Evolutionary conservation across 2,113 vertebrate genomes (phyloP).

Genomic region (Chaenogobius annularis): DNA sequence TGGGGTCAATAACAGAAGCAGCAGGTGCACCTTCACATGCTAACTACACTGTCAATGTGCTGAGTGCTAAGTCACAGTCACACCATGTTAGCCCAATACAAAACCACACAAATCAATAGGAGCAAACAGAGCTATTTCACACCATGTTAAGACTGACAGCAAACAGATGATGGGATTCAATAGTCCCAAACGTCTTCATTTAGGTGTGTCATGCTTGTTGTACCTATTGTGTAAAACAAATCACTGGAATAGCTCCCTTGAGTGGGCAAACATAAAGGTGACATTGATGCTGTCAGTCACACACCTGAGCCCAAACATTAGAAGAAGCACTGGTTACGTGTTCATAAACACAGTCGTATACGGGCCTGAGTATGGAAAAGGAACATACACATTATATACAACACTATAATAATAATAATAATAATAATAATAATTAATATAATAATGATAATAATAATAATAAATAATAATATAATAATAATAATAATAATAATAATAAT

Average conservation of each 20-base stretch:
- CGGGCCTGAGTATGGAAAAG: no score
- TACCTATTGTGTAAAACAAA: background rate
- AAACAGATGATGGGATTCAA: constrained; percentile 1
- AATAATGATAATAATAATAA: no score
- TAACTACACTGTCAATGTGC: background rate
- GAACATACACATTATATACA: no score
- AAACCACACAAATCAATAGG: background rate
- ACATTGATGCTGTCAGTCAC: no score
- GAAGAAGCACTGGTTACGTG: no score
- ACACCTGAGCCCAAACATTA: background rate
- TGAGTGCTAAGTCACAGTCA: background rate
- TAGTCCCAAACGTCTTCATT: background rate
- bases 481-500: no score
- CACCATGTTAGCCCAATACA: background rate
- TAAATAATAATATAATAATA: no score
- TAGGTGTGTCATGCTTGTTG: background rate
- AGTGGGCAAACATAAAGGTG: background rate
- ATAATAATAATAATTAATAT: no score
- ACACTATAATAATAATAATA: no score
- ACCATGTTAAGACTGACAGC: background rate
- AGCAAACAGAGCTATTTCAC: background rate
- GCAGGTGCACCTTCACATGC: background rate
- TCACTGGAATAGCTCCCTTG: background rate
- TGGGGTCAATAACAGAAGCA: background rate
- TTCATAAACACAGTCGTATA: no score